Evolutionary conservation across 2,797 vertebrate species (phyloP).

Genomic region (Phoebastria nigripes): DNA sequence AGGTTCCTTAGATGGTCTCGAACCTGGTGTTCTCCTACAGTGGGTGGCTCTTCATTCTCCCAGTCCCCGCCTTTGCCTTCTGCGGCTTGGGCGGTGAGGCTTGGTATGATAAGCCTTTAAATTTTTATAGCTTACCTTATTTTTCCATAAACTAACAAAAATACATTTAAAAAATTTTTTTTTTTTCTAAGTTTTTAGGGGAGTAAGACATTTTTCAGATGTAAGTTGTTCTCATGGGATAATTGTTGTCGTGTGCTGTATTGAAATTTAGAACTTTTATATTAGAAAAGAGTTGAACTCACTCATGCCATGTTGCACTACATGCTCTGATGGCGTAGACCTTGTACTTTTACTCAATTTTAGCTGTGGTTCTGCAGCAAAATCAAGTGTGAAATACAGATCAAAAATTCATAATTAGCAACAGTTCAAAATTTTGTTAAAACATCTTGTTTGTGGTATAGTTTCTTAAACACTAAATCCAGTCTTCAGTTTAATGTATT

Average conservation of each 20-base stretch:
- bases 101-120: background rate
- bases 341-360: background rate
- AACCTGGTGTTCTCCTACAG: too few species aligned
- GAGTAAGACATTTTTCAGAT: background rate
- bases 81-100: too few species aligned
- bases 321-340: fast-evolving
- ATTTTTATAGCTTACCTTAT: background rate
- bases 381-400: background rate
- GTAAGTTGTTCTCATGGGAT: background rate
- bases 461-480: background rate
- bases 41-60: too few species aligned
- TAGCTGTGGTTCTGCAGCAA: background rate
- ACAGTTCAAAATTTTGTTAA: background rate
- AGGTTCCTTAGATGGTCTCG: too few species aligned
- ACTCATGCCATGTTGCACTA: fast-evolving
- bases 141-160: background rate
- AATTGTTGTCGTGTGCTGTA: background rate
- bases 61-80: too few species aligned
- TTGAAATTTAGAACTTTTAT: background rate
- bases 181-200: background rate
- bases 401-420: background rate
- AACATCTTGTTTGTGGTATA: background rate
- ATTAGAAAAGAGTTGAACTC: background rate
- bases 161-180: background rate
- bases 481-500: background rate